phyloP scores from a whole-genome alignment of 2,113 vertebrate species.

The Tiliqua scincoides region DNA sequence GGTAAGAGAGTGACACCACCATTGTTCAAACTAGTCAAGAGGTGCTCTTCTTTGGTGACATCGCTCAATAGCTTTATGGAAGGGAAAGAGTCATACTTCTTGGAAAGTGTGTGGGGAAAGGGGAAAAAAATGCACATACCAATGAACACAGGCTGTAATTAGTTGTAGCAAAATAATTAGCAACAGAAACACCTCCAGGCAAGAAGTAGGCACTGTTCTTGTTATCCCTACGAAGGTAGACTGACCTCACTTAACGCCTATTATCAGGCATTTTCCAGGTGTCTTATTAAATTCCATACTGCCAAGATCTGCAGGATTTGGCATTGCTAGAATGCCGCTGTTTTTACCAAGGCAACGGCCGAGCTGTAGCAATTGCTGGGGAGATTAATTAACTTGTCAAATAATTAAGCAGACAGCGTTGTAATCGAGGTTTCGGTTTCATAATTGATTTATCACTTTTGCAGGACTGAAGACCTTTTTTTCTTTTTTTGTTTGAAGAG shows the following conservation, averaged over 20 bases:
- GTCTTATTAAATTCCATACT: slow-evolving; percentile 53
- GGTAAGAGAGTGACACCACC: slow-evolving; percentile 13
- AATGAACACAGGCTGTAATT: slow-evolving; percentile 56
- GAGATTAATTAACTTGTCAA: slow-evolving; percentile 83
- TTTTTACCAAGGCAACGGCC: slow-evolving; percentile 67
- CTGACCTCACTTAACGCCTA: slow-evolving; percentile 68
- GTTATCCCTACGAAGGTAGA: slow-evolving; percentile 45
- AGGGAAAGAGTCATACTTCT: slow-evolving; percentile 44
- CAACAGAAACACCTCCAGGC: slow-evolving; percentile 56
- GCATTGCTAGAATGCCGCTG: slow-evolving; percentile 55
- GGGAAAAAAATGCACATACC: background rate
- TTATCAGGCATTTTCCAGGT: slow-evolving; percentile 58
- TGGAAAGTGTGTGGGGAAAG: slow-evolving; percentile 39
- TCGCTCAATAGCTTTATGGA: slow-evolving; percentile 30
- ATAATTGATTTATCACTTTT: slow-evolving; percentile 78
- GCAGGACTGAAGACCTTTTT: slow-evolving; percentile 48
- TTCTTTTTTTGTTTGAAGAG: background rate
- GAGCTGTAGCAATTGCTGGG: slow-evolving; percentile 63
- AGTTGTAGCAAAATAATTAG: slow-evolving; percentile 68
- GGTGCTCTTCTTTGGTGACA: slow-evolving; percentile 37
- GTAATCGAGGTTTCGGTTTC: slow-evolving; percentile 72
- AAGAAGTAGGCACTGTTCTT: slow-evolving; percentile 44
- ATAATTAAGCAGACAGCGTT: slow-evolving; percentile 77
- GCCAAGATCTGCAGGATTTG: slow-evolving; percentile 67
- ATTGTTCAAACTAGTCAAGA: slow-evolving; percentile 46